Conservation (phyloP, 2,797 vertebrate genomes). For the Luscinia megarhynchos region DNA sequence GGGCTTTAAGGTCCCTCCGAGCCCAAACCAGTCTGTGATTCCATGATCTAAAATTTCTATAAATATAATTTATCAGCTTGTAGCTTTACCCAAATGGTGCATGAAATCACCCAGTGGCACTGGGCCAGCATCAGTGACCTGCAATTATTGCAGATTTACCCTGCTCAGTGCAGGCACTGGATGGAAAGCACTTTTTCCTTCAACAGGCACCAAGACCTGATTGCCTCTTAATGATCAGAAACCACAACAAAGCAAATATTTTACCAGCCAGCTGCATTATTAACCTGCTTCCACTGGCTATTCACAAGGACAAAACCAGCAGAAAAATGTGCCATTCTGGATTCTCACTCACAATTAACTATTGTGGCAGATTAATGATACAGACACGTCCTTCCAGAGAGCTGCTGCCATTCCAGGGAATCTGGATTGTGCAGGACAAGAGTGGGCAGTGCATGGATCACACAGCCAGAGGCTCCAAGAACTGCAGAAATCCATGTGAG, state of each 20-base stretch:
- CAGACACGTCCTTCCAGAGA: neutral
- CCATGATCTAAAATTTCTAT: neutral
- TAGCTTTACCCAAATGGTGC: constrained; percentile 24
- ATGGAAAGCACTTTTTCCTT: neutral
- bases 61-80: constrained; percentile 19
- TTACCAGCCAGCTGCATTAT: constrained; percentile 15
- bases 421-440: neutral
- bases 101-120: constrained; percentile 14
- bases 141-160: neutral
- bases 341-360: neutral
- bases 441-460: rapidly evolving
- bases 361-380: neutral
- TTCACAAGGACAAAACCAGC: neutral
- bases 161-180: neutral
- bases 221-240: neutral
- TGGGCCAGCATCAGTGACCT: neutral
- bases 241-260: constrained; percentile 6
- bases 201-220: neutral
- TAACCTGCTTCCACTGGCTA: neutral
- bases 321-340: neutral
- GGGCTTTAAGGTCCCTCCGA: neutral
- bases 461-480: neutral
- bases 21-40: neutral
- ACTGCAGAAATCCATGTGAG: neutral
- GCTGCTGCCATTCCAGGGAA: neutral